These are phyloP conservation scores for Pampus argenteus DNA, from an alignment of 2,797 vertebrate species.

Conservation along the genomic window DNA sequence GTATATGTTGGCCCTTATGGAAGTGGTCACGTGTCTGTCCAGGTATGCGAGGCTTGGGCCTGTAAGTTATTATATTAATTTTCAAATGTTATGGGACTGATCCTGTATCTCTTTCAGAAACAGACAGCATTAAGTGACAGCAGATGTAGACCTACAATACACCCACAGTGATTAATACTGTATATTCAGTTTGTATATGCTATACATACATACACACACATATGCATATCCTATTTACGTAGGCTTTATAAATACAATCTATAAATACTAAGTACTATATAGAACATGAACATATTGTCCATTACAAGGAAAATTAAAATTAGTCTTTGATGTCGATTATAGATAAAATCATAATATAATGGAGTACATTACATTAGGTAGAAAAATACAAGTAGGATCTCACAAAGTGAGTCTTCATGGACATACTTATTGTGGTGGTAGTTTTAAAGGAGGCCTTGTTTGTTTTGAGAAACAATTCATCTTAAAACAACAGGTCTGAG, in stretches of 20 bases:
- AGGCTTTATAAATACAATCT: not conserved
- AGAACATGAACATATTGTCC: not conserved
- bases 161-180: too few relatives aligned
- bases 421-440: not conserved
- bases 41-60: not conserved
- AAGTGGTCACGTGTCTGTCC: not conserved
- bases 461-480: not conserved
- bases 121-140: too few relatives aligned
- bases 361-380: not conserved
- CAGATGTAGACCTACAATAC: too few relatives aligned
- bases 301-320: not conserved
- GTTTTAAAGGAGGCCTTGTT: not conserved
- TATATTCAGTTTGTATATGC: too few relatives aligned
- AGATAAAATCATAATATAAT: not conserved
- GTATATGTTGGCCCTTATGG: not conserved
- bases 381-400: not conserved
- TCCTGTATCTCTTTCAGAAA: too few relatives aligned
- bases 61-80: too few relatives aligned
- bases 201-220: too few relatives aligned
- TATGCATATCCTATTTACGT: not conserved
- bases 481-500: not conserved
- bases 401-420: not conserved
- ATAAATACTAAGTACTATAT: not conserved
- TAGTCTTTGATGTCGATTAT: not conserved
- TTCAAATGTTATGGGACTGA: too few relatives aligned